Evolutionary conservation across 2,888 invertebrate species (phyloP).

Genomic region (Agrotis ipsilon): DNA sequence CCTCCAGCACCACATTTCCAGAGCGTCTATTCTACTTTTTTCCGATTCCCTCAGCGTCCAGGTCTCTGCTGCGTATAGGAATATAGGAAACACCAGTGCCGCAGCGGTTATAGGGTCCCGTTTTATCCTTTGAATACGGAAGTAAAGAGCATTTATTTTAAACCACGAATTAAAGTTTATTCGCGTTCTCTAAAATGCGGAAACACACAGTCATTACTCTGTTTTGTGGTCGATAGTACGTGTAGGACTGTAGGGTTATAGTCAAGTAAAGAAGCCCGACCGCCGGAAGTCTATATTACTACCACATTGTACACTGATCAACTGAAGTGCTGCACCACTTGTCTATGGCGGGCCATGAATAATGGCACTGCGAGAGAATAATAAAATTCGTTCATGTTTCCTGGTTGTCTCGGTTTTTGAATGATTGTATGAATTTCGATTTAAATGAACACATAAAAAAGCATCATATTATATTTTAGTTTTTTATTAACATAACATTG

Average conservation of each 20-base stretch:
- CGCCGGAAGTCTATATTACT: conserved; percentile 14
- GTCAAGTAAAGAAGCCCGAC: not conserved
- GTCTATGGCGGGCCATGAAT: not conserved
- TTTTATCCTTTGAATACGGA: too few relatives aligned
- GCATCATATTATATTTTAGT: too few relatives aligned
- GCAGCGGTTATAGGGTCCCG: too few relatives aligned
- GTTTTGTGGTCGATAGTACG: not conserved
- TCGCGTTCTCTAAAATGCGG: not conserved
- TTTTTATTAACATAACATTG: not conserved
- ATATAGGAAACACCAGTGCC: too few relatives aligned
- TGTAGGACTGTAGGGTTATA: not conserved
- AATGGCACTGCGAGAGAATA: conserved; percentile 5
- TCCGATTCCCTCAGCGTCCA: too few relatives aligned
- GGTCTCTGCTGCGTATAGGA: too few relatives aligned
- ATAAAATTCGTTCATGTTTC: not conserved
- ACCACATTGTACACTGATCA: conserved; percentile 23
- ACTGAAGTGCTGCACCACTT: conserved; percentile 17
- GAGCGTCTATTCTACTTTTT: too few relatives aligned
- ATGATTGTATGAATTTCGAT: not conserved
- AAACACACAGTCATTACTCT: not conserved
- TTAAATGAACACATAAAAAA: too few relatives aligned
- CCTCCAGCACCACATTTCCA: too few relatives aligned
- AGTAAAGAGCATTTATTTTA: too few relatives aligned
- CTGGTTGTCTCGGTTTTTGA: not conserved
- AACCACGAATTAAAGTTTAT: too few relatives aligned